Base-by-base conservation (phyloP, 1,140 invertebrate species). In the Drosophila tristis region DNA sequence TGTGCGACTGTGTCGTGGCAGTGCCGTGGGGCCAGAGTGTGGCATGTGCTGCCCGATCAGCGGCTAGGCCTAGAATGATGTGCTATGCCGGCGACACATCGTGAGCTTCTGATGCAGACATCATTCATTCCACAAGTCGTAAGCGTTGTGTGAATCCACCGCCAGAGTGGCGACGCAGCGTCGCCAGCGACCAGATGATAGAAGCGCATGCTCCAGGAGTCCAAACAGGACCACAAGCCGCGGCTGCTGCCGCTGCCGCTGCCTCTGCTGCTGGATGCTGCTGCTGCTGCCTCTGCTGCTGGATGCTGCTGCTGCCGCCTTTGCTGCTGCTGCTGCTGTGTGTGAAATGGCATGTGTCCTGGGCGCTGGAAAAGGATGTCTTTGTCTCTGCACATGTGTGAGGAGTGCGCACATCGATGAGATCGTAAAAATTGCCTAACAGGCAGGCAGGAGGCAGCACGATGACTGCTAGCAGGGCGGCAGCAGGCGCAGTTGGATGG, bases 31-130 rank as follows among this genome's bases (percentile, higher is more conserved):
- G 72, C 6, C 26, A 29, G 26, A 29, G 66, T 49, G 59, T 84
- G 78, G 82, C 66, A 87, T 79, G 90, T 91, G 77, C 85, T 92
- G 86, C 75, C 91, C 85, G 89, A 90, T 91, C 89, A 84, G 85
- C 85, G 91, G 91, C 91, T 92, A 92, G 91, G 91, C 91, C 91
- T 92, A 92, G 91, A 91, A 91, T 91, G 91, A 91, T 91, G 89
- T 92, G 90, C 78, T 90, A 76, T 81, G 73, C 82, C 82, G 79
- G 65, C 86, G 77, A 89, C 90, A 91, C 86, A 91, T 90, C 90
- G 77, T 79, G 82, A 73, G 80, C 90, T 91, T 91, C 90, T 91
- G 90, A 78, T 43, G 64, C 65, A 70, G 81, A 79, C 77, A 90
- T 91, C 75, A 91, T 85, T 76, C 89, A 91, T 91, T 87, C 90